A percentile compares a stretch with the other conserved stretches of the same genome.
These are phyloP conservation scores for Tribolium madens DNA, from an alignment of 1,140 invertebrate genomes.

Conservation along the genomic window DNA sequence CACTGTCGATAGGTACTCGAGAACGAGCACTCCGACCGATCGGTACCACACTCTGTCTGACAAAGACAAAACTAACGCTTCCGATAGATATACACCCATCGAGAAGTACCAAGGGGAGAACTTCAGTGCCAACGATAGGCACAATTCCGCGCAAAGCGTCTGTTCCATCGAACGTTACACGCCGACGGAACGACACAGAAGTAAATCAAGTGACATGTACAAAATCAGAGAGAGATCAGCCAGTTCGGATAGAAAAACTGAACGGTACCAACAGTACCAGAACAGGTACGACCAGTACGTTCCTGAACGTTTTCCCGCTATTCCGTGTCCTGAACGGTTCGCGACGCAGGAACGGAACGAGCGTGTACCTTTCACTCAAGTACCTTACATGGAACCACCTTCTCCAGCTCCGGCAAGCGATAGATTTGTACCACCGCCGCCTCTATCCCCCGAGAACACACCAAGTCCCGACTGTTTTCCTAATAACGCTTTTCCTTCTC, in stretches of 20 bases:
- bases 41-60: slow-evolving; percentile 57
- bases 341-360: slow-evolving; percentile 52
- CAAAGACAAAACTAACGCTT: slow-evolving; percentile 51
- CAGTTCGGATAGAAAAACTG: slow-evolving; percentile 57
- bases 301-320: slow-evolving; percentile 57
- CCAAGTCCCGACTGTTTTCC: slow-evolving; percentile 63
- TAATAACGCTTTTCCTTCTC: slow-evolving; percentile 62
- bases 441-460: slow-evolving; percentile 60
- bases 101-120: slow-evolving; percentile 56
- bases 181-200: slow-evolving; percentile 55
- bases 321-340: slow-evolving; percentile 62
- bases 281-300: slow-evolving; percentile 52
- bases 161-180: slow-evolving; percentile 59
- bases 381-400: slow-evolving; percentile 64
- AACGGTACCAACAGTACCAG: slow-evolving; percentile 54
- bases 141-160: slow-evolving; percentile 53
- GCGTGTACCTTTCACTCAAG: slow-evolving; percentile 54
- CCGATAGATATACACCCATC: slow-evolving; percentile 46
- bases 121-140: slow-evolving; percentile 50
- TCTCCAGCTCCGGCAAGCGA: slow-evolving; percentile 64
- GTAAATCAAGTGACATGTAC: slow-evolving; percentile 57
- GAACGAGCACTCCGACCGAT: slow-evolving; percentile 56
- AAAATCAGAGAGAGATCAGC: slow-evolving; percentile 60
- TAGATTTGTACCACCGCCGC: slow-evolving; percentile 64
- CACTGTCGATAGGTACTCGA: slow-evolving; percentile 58